phyloP scores from a whole-genome alignment of 2,797 vertebrate genomes.

The Todus mexicanus region DNA sequence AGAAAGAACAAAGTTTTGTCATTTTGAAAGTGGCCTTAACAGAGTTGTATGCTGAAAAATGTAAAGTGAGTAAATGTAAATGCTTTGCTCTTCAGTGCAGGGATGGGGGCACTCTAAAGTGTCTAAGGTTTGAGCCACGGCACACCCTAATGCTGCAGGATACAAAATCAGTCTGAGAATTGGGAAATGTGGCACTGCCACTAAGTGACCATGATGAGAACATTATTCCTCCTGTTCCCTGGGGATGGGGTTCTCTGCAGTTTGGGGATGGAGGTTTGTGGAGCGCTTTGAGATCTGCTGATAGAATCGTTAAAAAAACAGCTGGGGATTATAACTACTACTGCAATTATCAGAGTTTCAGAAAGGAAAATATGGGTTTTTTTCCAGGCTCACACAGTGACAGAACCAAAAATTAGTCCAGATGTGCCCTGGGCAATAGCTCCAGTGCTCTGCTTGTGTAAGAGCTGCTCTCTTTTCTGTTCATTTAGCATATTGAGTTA shows the following conservation, averaged over 20 bases:
- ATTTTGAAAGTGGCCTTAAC: neutral
- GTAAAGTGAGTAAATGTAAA: neutral
- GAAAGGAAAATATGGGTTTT: neutral
- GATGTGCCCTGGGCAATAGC: neutral
- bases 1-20: neutral
- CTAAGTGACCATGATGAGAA: accelerated
- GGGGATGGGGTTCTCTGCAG: neutral
- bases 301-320: neutral
- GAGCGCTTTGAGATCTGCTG: neutral
- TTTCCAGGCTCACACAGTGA: neutral
- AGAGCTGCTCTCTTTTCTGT: neutral
- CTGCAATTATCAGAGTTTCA: neutral
- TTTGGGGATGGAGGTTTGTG: neutral
- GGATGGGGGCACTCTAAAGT: neutral
- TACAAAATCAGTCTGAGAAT: neutral
- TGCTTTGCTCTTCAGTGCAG: neutral
- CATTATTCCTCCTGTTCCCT: neutral
- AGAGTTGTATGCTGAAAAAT: neutral
- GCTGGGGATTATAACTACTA: neutral
- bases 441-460: neutral
- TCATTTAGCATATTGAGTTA: accelerated
- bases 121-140: neutral
- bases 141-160: neutral
- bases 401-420: neutral
- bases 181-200: neutral